Base-by-base conservation (phyloP, 1,140 invertebrate genomes). In the Drosophila ficusphila region DNA sequence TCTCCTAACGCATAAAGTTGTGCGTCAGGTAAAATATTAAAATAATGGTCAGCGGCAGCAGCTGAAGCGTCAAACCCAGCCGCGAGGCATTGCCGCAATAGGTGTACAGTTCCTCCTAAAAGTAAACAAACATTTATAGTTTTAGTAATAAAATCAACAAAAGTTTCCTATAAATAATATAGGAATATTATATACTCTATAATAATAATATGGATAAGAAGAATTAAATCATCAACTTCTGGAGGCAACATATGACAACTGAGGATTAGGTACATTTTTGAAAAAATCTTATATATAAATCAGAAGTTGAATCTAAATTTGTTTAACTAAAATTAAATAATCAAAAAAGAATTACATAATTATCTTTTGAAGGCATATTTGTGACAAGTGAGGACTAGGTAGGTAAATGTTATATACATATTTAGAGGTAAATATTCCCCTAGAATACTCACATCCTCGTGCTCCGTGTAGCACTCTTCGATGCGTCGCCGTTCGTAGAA, bases 401-500 rank as follows among this genome's bases (percentile, higher is more conserved):
- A n/a, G n/a, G n/a, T n/a, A n/a, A n/a, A n/a, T n/a, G n/a, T n/a
- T n/a, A n/a, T n/a, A n/a, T n/a, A n/a, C n/a, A n/a, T n/a, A 21
- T 12, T 21, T 4, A 12, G 9, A n/a, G 18, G 8, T 7, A 5
- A 6, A 19, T 4, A 16, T 8, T 41, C 25, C 14, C 27, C 0
- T 9, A 14, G 1, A 8, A 7, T 21, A 79, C 89, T 91, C 91
- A 95, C 95, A 90, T 94, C 89, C 25, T 94, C 93, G 92, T 96
- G 94, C 69, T 95, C 93, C 36, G 95, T 96, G 76, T 93, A 96
- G 83, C 96, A 97, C 49, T 94, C 95, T 61, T 94, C 93, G 8
- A 96, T 92, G 56, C 94, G 92, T 71, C 95, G 89, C 42, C 95
- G 90, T 7, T 93, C 93, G 65, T 96, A 92, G 25, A 93, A 92